A percentile compares a stretch with the other conserved stretches of the same genome.
phyloP scores from a whole-genome alignment of 2,113 vertebrate genomes.

The Ophthalmolycus amberensis region DNA sequence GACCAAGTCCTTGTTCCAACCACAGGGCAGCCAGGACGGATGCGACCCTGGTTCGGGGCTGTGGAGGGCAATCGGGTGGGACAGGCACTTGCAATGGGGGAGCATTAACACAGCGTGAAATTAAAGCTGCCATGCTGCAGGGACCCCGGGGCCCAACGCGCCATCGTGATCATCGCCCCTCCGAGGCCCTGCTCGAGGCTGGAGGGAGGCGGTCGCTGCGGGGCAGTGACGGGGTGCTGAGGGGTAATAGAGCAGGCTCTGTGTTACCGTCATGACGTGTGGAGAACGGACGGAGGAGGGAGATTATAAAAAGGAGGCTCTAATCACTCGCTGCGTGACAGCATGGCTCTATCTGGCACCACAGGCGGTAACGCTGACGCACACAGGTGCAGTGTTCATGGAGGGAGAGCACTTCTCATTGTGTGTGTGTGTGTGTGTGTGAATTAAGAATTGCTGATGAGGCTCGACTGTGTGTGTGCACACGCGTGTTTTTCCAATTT shows the following conservation, averaged over 20 bases:
- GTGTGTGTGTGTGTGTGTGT: slow-evolving; percentile 7
- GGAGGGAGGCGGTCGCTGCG: slow-evolving; percentile 42
- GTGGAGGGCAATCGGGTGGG: slow-evolving; percentile 61
- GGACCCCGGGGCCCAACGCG: slow-evolving; percentile 62
- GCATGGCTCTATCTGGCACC: slow-evolving; percentile 62
- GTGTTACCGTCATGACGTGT: slow-evolving; percentile 83
- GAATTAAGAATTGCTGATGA: slow-evolving; percentile 47
- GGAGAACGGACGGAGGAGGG: slow-evolving; percentile 73
- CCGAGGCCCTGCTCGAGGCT: slow-evolving; percentile 49
- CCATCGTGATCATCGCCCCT: slow-evolving; percentile 64
- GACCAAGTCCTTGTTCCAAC: slow-evolving; percentile 43
- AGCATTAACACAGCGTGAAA: slow-evolving; percentile 86
- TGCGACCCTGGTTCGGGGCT: slow-evolving; percentile 55
- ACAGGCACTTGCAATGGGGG: slow-evolving; percentile 57
- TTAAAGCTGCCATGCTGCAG: slow-evolving; percentile 81
- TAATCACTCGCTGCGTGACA: slow-evolving; percentile 75
- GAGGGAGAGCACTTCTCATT: slow-evolving; percentile 24
- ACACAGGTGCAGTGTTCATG: slow-evolving; percentile 40
- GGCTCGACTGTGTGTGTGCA: background rate
- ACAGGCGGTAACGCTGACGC: slow-evolving; percentile 38
- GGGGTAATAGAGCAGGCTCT: slow-evolving; percentile 81
- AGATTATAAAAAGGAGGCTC: slow-evolving; percentile 69
- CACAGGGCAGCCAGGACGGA: slow-evolving; percentile 68
- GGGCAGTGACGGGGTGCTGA: slow-evolving; percentile 60
- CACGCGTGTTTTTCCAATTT: slow-evolving; percentile 16